Conservation (phyloP, 2,797 vertebrate species). For the Epinephelus malabaricus region DNA sequence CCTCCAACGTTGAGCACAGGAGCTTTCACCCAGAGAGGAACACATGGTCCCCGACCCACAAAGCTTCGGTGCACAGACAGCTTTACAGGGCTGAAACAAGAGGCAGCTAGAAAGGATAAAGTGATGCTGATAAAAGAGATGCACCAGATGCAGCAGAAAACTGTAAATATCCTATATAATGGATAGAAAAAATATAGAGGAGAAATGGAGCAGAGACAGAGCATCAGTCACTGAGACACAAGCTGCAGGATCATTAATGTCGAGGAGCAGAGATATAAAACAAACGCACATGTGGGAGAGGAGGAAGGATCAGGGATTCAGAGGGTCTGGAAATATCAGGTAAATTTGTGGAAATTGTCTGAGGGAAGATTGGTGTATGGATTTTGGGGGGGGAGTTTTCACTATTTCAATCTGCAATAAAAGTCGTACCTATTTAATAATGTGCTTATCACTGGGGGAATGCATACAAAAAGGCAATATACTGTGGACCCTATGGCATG, state of each 20-base stretch:
- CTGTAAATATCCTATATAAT: background rate
- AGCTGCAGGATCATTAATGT: conserved; percentile 13
- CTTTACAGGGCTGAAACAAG: background rate
- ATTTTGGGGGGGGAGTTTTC: no score
- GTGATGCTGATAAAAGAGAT: background rate
- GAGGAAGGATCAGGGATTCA: background rate
- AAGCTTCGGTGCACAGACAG: background rate
- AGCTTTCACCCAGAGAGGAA: background rate
- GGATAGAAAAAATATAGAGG: background rate
- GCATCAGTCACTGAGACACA: background rate
- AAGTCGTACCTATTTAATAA: no score
- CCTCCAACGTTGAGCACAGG: background rate
- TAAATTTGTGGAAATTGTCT: no score
- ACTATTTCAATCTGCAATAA: no score
- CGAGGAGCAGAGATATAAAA: background rate
- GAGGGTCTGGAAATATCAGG: no score
- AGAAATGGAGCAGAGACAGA: background rate
- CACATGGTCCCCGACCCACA: background rate
- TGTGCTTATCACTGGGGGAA: no score
- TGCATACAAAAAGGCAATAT: no score
- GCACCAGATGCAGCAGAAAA: background rate
- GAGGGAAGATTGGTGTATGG: no score
- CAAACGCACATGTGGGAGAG: background rate
- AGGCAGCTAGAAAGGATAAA: background rate
- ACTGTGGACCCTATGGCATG: no score